Evolutionary conservation across 2,888 invertebrate species (phyloP).

Genomic region (Barypeithes pellucidus): DNA sequence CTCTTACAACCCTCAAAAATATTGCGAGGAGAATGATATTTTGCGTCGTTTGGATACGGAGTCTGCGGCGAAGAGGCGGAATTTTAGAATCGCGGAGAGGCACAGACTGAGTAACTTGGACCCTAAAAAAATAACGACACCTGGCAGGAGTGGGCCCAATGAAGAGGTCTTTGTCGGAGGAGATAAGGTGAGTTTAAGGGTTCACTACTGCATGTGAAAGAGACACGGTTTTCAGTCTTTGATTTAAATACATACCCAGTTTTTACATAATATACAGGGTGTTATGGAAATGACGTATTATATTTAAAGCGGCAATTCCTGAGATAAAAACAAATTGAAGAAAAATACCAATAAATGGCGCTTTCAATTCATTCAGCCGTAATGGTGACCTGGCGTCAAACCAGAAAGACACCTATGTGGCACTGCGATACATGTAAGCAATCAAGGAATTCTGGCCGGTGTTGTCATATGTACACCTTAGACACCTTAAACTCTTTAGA

Average conservation of each 20-base stretch:
- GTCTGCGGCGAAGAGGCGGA: conserved; percentile 55
- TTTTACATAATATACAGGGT: background rate
- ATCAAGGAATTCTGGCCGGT: too few relatives aligned
- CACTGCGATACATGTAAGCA: too few relatives aligned
- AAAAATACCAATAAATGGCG: too few relatives aligned
- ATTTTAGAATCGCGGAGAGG: conserved; percentile 59
- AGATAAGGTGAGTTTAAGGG: background rate
- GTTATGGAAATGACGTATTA: too few relatives aligned
- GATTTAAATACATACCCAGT: background rate
- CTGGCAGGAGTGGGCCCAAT: background rate
- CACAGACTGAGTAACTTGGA: conserved; percentile 45
- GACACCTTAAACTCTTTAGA: too few relatives aligned
- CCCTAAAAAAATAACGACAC: background rate
- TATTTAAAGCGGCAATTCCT: too few relatives aligned
- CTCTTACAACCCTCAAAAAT: conserved; percentile 58
- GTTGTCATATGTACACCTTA: too few relatives aligned
- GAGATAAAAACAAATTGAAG: too few relatives aligned
- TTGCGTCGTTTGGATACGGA: conserved; percentile 57
- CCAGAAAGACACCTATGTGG: too few relatives aligned
- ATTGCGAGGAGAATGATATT: conserved; percentile 55
- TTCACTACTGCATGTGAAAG: background rate
- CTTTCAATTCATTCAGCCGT: too few relatives aligned
- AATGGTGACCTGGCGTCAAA: too few relatives aligned
- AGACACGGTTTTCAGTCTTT: background rate
- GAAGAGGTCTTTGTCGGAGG: background rate